Evolutionary conservation across 2,113 vertebrate species (phyloP).

Genomic region (Neodontobutis hainanensis): DNA sequence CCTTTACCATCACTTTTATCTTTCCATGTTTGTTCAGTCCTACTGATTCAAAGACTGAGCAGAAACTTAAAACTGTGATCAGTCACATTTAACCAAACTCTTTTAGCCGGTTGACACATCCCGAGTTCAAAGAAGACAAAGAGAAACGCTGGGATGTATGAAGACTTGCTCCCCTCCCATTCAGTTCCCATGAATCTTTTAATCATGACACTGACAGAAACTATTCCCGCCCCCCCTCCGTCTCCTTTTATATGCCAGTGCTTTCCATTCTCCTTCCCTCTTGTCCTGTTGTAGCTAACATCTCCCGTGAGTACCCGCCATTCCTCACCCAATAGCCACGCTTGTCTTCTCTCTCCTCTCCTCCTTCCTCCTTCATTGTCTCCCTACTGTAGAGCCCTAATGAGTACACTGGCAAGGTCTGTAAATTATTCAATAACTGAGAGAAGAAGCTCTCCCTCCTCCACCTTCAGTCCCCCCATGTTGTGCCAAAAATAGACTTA

Average conservation of each 20-base stretch:
- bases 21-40: conserved; percentile 24
- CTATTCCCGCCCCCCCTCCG: conserved; percentile 21
- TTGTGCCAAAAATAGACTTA: conserved; percentile 67
- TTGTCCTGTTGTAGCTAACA: conserved; percentile 50
- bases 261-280: conserved; percentile 38
- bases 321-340: conserved; percentile 37
- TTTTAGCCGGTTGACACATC: conserved; percentile 56
- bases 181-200: conserved; percentile 68
- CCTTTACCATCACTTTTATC: neutral
- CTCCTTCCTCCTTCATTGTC: conserved; percentile 31
- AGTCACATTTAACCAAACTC: conserved; percentile 61
- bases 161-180: conserved; percentile 35
- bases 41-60: conserved; percentile 66
- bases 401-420: conserved; percentile 65
- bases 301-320: conserved; percentile 9
- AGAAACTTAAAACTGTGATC: conserved; percentile 54
- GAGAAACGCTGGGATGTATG: conserved; percentile 40
- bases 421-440: conserved; percentile 77
- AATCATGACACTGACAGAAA: conserved; percentile 70
- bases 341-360: conserved; percentile 27
- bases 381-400: conserved; percentile 64
- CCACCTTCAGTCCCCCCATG: conserved; percentile 21
- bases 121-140: conserved; percentile 73
- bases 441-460: conserved; percentile 54
- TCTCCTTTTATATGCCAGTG: conserved; percentile 51